Base-by-base conservation (phyloP, 2,797 vertebrate species). In the Enteromius afrohamiltoni region DNA sequence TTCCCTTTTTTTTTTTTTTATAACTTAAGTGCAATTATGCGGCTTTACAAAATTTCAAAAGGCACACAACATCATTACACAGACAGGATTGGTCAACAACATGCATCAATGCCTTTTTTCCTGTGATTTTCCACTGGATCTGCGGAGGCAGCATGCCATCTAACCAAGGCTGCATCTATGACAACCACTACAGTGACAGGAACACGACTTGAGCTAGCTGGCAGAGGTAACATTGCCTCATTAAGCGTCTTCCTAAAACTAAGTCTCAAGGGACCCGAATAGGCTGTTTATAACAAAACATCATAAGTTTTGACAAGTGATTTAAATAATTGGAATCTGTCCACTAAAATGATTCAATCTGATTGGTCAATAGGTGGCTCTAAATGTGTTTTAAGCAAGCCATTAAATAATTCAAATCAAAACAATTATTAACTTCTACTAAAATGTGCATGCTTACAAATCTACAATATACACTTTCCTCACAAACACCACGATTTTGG, bases 151-250 rank as follows among this genome's bases (percentile, higher is more conserved):
- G 14, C 51, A 26, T 70, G 64, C 40, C 23, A 23, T 49, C 21
- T 29, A 78, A 60, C 65, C 51, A 68, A 26, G 26, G 49, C 51
- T 69, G 82, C 65, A 60, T 83, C 65, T 77, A 77, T 60, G 65
- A 83, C 73, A 58, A 77, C 73, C 65, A 69, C 6, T 49, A 77
- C 37, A 83, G 65, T 31, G 7, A 60, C 34, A 76, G 47, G 13
- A 53, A 81, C 69, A 81, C 23, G 40, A 67, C 60, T 67, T 2
- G 23, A 23, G 40, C 58, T 75, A 73, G 40, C 42, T n/a, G 19
- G 21, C 65, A 13, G 49, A 55, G 62, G 47, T 53, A 29, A 58
- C n/a, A 19, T 49, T 31, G 29, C 40, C 21, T 77, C 13, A 62
- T 77, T 77, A 69, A 31, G 47, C 31, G 1, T 74, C 49, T 42